A percentile compares a stretch with the other conserved stretches of the same genome.
Evolutionary conservation across 2,113 vertebrate species (phyloP).

Genomic region (Gobius niger): DNA sequence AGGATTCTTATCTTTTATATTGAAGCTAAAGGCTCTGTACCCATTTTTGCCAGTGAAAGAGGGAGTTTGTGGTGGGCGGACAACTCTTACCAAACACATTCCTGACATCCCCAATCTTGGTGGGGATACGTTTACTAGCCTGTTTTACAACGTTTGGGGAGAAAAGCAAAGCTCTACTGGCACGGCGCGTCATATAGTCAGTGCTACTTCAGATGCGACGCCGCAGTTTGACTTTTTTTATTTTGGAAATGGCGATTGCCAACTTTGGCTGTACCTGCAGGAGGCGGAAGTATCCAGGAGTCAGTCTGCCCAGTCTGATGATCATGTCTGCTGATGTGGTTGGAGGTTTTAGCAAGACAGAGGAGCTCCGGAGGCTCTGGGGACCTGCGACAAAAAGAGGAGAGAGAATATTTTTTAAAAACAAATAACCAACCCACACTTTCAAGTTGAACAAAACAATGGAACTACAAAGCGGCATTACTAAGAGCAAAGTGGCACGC

Average conservation of each 20-base stretch:
- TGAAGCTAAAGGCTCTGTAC: too few species aligned
- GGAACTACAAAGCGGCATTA: background rate
- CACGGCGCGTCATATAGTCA: too few species aligned
- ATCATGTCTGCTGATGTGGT: slow-evolving; percentile 70
- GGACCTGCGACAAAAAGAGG: slow-evolving; percentile 36
- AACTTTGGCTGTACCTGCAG: slow-evolving; percentile 79
- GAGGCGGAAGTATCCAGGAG: slow-evolving; percentile 92
- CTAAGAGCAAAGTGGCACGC: background rate
- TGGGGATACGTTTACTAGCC: too few species aligned
- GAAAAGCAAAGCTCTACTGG: too few species aligned
- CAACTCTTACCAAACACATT: too few species aligned
- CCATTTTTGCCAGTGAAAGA: too few species aligned
- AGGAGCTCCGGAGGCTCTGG: slow-evolving; percentile 12
- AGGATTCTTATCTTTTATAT: too few species aligned
- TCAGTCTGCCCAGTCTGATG: slow-evolving; percentile 88
- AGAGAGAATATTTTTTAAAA: background rate
- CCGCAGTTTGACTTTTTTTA: background rate
- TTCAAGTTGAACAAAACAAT: background rate
- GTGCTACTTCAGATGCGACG: too few species aligned
- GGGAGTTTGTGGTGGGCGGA: too few species aligned
- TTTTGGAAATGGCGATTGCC: background rate
- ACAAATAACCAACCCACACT: background rate
- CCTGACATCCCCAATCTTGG: too few species aligned
- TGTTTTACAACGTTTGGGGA: too few species aligned
- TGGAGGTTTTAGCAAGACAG: background rate